Conservation (phyloP, 2,113 vertebrate genomes). For the Etia nguti region DNA sequence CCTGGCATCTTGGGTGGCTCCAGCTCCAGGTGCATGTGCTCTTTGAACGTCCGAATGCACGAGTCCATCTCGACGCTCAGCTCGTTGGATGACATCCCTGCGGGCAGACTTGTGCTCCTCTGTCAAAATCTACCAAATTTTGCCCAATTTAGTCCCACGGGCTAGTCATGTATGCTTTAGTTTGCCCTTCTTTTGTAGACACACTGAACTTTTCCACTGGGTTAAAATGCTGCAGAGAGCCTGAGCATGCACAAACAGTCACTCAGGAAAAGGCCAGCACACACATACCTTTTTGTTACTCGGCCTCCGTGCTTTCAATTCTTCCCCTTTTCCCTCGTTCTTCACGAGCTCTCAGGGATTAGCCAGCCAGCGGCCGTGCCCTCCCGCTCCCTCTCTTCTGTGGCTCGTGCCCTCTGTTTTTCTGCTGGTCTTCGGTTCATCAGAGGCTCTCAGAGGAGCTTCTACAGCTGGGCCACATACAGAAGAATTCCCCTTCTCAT, state of each 20-base stretch:
- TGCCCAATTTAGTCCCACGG: neutral
- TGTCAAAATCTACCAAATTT: neutral
- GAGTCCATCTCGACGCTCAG: slow-evolving; percentile 82
- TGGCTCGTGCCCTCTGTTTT: slow-evolving; percentile 34
- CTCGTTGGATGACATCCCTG: slow-evolving; percentile 86
- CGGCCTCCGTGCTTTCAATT: slow-evolving; percentile 5
- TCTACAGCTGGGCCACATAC: slow-evolving; percentile 43
- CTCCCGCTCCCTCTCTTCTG: slow-evolving; percentile 11
- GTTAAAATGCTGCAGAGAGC: neutral
- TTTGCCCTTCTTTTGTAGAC: neutral
- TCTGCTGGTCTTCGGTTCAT: slow-evolving; percentile 17
- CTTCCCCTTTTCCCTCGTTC: neutral
- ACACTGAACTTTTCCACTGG: neutral
- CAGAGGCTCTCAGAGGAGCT: slow-evolving; percentile 29
- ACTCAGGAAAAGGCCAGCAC: slow-evolving; percentile 1
- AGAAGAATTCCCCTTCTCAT: slow-evolving; percentile 53
- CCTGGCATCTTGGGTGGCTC: slow-evolving; percentile 86
- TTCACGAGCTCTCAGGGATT: slow-evolving; percentile 40
- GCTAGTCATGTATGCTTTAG: slow-evolving; percentile 3
- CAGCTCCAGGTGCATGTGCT: slow-evolving; percentile 97
- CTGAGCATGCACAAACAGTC: neutral
- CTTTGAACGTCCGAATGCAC: slow-evolving; percentile 95
- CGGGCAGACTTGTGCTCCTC: neutral
- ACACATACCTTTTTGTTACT: slow-evolving; percentile 28
- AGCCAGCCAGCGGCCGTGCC: slow-evolving; percentile 23